Evolutionary conservation across 2,113 vertebrate genomes (phyloP), one percentile per base, ranked within the genome.

Genomic region (Rhadina sibilatrix): DNA sequence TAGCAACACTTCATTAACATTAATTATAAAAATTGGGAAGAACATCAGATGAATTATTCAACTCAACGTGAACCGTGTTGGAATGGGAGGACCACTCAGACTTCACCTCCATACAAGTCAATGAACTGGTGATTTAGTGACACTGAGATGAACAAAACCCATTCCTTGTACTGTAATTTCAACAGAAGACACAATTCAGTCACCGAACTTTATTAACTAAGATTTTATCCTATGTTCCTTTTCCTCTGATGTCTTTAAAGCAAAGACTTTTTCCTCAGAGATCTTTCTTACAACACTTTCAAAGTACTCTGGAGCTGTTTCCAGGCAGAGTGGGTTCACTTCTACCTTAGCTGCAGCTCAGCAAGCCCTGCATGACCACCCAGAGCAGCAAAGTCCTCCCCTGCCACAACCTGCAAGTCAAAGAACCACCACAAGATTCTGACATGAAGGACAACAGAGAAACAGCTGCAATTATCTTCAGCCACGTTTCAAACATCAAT

Each of bases 11-110:
- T 47, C 1, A 1, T 30, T 31, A 21, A 44, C 3, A 0, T 1
- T 22, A 5, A 35, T 21, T 35, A 44, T 31, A 57, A 37, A n/a
- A 64, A 40, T 0, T 5, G 21, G 17, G 1, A 50, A 47, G 35
- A 46, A 35, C 0, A 4, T 21, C 6, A 24, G 5, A 24, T 12
- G 3, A 27, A 38, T 42, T 63, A 59, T 28, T 46, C 47, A 52
- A 30, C 13, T 49, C 12, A 56, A 12, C 8, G 1, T 1, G 1
- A 83, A 23, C 0, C 4, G 4, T 28, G 42, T 2, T 30, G n/a
- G 57, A 68, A 53, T 1, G 3, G 23, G 17, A 81, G 17, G 24
- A 11, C 11, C 25, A n/a, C 25, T 49, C 49, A 68, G 25, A 44
- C 15, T 82, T 40, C 31, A 44, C 4, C 4, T 3, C 66, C 13